Evolutionary conservation across 2,797 vertebrate genomes (phyloP).

Genomic region (Picus viridis): DNA sequence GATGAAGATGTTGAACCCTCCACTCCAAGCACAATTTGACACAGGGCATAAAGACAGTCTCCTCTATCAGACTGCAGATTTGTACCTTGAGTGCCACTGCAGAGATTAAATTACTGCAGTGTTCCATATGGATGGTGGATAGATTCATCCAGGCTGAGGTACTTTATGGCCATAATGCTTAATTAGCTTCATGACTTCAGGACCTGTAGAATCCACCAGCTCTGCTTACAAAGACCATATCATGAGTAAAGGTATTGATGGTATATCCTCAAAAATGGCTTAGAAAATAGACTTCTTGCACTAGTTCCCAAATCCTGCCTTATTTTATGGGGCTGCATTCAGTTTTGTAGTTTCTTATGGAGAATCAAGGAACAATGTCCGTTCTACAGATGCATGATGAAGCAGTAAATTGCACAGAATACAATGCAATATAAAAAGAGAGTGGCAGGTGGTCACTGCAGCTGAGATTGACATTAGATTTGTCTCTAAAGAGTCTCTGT

Average conservation of each 20-base stretch:
- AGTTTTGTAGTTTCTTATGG: not conserved
- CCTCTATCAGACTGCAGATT: not conserved
- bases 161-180: not conserved
- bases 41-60: not conserved
- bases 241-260: not conserved
- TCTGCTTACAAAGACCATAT: not conserved
- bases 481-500: conserved; percentile 9
- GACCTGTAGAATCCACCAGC: not conserved
- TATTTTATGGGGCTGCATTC: not conserved
- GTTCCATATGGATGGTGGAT: not conserved
- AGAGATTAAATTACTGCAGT: not conserved
- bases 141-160: not conserved
- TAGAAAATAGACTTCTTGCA: not conserved
- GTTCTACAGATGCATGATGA: not conserved
- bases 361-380: not conserved
- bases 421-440: not conserved
- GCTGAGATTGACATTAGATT: conserved; percentile 8
- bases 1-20: not conserved
- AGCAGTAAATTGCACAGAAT: not conserved
- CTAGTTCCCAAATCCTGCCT: not conserved
- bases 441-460: not conserved
- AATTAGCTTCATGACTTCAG: not conserved
- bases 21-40: not conserved
- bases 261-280: not conserved
- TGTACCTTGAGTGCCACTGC: not conserved